Evolutionary conservation across 2,888 invertebrate genomes (phyloP).

Genomic region (Tenthredo livida): DNA sequence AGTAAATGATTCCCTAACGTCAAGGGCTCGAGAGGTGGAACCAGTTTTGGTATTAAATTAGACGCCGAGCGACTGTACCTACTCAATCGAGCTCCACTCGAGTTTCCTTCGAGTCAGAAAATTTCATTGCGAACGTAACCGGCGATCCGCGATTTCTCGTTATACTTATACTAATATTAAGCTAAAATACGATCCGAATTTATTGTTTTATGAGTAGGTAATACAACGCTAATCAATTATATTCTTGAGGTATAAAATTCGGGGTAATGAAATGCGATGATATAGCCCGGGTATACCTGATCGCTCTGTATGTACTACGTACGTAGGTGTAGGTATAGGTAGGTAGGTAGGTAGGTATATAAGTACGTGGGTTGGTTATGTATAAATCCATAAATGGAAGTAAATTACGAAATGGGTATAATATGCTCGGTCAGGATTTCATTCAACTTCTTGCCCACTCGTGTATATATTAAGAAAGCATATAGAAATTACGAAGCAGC

Average conservation of each 20-base stretch:
- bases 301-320: not conserved
- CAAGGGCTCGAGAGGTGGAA: not conserved
- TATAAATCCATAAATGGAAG: not conserved
- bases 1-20: slow-evolving; percentile 8
- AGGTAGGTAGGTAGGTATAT: not conserved
- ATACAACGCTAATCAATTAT: slow-evolving; percentile 4
- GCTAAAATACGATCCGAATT: not conserved
- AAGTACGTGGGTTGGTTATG: not conserved
- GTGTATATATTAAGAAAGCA: slow-evolving; percentile 5
- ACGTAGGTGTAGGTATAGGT: not conserved
- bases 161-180: not conserved
- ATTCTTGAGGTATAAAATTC: not conserved
- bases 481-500: not conserved
- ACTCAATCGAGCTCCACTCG: slow-evolving; percentile 7
- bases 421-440: not conserved
- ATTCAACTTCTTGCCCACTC: slow-evolving; percentile 15
- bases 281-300: not conserved
- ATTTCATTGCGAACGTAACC: slow-evolving; percentile 21
- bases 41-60: slow-evolving; percentile 28
- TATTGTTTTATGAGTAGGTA: not conserved
- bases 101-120: slow-evolving; percentile 18
- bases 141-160: slow-evolving; percentile 3
- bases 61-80: slow-evolving; percentile 25
- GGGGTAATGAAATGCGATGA: not conserved
- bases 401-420: not conserved